phyloP scores from a whole-genome alignment of 1,140 invertebrate genomes.

The Zaprionus nigranus region DNA sequence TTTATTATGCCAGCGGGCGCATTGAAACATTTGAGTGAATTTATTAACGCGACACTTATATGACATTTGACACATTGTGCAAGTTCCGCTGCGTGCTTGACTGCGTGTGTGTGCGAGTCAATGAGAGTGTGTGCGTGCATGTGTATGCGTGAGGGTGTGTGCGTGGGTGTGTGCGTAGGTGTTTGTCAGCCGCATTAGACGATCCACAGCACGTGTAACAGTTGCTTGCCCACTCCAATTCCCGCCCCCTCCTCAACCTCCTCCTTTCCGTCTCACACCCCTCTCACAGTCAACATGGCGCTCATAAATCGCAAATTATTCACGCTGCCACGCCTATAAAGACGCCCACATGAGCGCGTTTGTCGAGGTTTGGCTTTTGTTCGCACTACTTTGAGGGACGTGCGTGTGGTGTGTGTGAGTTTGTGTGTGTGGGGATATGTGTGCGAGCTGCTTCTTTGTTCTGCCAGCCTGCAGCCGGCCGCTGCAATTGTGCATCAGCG shows the following conservation, averaged over 20 bases:
- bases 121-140: neutral
- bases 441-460: conserved; percentile 56
- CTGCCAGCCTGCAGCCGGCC: neutral
- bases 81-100: conserved; percentile 57
- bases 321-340: conserved; percentile 65
- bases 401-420: neutral
- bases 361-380: conserved; percentile 70
- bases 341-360: conserved; percentile 26
- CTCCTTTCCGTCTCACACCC: neutral
- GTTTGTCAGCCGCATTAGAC: conserved; percentile 69
- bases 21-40: conserved; percentile 82
- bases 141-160: neutral
- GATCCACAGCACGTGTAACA: conserved; percentile 73
- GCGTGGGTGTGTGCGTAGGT: conserved; percentile 39
- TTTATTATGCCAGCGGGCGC: conserved; percentile 75
- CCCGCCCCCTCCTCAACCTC: conserved; percentile 1
- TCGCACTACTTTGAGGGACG: conserved; percentile 3
- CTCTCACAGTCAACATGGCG: conserved; percentile 60
- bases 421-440: neutral
- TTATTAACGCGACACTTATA: conserved; percentile 80
- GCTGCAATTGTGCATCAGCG: conserved; percentile 49
- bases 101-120: conserved; percentile 19
- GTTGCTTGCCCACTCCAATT: conserved; percentile 39
- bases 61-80: conserved; percentile 82
- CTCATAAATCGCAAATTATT: conserved; percentile 82